Evolutionary conservation across 2,888 invertebrate genomes (phyloP), one percentile per base, ranked within the genome.

Genomic region (Petrolisthes cinctipes): DNA sequence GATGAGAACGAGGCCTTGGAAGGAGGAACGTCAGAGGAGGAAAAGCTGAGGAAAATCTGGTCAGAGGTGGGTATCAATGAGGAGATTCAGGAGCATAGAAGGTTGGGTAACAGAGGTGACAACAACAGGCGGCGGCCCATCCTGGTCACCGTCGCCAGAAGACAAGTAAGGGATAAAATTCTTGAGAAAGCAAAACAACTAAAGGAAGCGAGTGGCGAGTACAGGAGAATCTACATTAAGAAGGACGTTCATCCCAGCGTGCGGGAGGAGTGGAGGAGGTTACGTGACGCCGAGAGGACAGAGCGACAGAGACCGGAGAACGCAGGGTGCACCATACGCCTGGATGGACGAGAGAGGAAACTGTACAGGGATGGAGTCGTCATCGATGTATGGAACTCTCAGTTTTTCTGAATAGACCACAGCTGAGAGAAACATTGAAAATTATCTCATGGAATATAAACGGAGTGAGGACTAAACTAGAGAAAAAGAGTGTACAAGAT

Each of bases 181-280:
- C 20, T 71, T 7, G 51, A 51, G 1, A 83, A 71, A 6, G 71
- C 71, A 14, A 20, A n/a, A 71, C 23, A 17, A 37, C 73, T 83
- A 53, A 83, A 83, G 73, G 53, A 83, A 0, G 23, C 53, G 51
- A 53, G 53, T 6, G 14, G n/a, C 4, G 73, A n/a, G 17, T 83
- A n/a, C 20, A 54, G 53, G 4, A 56, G 54, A 4, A 75, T 83
- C 6, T 83, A 51, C 37, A 57, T 83, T 11, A 83, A 83, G 83
- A 83, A 83, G 20, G 83, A 83, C 53, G 83, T 56, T 6, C 75
- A 83, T 23, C 83, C 75, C 14, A 73, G 73, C 56, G 54, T 83
- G 20, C 51, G 73, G 57, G 17, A n/a, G 11, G 83, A 83, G n/a
- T 83, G 83, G 83, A 83, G 14, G 53, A 6, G 83, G n/a, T 53